These are phyloP conservation scores for Hippocampus mohnikei DNA, from an alignment of 2,113 vertebrate genomes.

Conservation along the genomic window DNA sequence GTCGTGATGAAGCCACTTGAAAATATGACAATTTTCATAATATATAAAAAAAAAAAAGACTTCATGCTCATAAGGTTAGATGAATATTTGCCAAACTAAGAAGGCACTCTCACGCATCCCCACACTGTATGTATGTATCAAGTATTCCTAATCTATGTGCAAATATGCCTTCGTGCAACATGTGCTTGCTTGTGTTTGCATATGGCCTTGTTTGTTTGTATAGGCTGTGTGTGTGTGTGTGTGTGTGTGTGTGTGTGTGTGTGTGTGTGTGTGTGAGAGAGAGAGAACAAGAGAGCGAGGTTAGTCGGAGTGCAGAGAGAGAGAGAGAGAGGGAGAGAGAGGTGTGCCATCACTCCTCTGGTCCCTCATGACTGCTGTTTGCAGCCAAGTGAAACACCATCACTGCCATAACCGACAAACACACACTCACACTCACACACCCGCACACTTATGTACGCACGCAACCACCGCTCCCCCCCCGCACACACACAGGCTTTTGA, in stretches of 20 bases:
- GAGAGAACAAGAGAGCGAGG: background rate
- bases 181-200: slow-evolving; percentile 4
- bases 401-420: background rate
- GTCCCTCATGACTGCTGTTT: slow-evolving; percentile 8
- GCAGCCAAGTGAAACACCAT: slow-evolving; percentile 6
- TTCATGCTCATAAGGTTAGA: too few relatives aligned
- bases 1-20: too few relatives aligned
- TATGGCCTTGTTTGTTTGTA: slow-evolving; percentile 1
- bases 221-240: background rate
- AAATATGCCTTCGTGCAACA: background rate
- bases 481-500: background rate
- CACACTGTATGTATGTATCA: background rate
- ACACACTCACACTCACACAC: background rate
- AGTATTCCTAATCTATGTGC: background rate
- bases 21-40: too few relatives aligned
- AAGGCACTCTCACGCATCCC: background rate
- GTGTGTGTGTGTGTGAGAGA: background rate
- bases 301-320: background rate
- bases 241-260: background rate
- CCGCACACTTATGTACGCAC: background rate
- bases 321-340: background rate
- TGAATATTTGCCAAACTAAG: background rate
- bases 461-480: background rate
- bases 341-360: slow-evolving; percentile 1
- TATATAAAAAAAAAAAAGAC: too few relatives aligned